Conservation (phyloP, 2,888 invertebrate species). For the Stenolophus ochropezus region DNA sequence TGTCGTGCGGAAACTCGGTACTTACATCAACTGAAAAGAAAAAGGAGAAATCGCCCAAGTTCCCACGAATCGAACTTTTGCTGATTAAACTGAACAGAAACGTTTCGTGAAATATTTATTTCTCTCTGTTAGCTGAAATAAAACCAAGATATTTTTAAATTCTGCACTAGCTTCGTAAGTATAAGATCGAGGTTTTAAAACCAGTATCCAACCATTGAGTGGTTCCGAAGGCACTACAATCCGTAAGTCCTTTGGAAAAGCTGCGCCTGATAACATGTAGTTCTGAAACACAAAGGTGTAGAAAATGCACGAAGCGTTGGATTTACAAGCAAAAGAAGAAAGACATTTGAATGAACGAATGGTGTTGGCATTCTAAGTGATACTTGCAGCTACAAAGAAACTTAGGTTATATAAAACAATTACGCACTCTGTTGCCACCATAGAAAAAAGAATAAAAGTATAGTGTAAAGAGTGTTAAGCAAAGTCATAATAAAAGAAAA, state of each 20-base stretch:
- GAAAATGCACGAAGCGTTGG: no score
- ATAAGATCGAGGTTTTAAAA: background rate
- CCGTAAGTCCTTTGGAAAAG: background rate
- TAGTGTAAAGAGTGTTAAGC: no score
- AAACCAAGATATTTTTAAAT: constrained; percentile 21
- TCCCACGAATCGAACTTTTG: constrained; percentile 37
- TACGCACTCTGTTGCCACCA: no score
- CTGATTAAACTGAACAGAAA: constrained; percentile 54
- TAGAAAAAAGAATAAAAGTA: no score
- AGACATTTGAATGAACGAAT: no score
- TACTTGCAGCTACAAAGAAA: no score
- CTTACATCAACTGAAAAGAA: constrained; percentile 30
- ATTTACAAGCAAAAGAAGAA: no score
- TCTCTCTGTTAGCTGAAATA: constrained; percentile 25
- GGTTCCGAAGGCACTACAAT: background rate
- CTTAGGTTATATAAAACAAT: no score
- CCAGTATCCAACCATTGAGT: background rate
- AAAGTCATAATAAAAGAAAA: no score
- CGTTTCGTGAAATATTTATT: constrained; percentile 57
- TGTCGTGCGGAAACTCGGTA: constrained; percentile 37
- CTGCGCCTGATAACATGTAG: background rate
- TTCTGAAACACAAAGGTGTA: background rate
- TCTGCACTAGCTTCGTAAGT: background rate
- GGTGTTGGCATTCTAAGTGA: no score
- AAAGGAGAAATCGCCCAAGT: constrained; percentile 6